A percentile compares a stretch with the other conserved stretches of the same genome.
Conservation (phyloP, 2,797 vertebrate genomes). For the Macropus fuliginosus region DNA sequence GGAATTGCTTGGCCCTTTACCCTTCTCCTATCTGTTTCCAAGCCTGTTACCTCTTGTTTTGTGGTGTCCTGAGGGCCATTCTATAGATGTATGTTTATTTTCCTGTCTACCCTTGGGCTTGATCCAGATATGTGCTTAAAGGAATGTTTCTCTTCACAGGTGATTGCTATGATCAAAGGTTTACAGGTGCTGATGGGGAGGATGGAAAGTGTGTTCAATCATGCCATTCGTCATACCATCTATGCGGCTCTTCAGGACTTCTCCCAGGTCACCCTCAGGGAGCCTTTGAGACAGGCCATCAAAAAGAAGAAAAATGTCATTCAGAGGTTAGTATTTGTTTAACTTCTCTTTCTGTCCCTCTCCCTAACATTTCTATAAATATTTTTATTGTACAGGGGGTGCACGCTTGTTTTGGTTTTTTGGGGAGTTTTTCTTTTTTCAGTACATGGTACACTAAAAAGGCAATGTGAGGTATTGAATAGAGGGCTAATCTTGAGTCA, state of each 20-base stretch:
- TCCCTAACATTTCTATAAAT: neutral
- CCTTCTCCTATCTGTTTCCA: neutral
- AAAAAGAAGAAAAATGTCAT: slow-evolving; percentile 99
- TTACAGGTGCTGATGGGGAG: slow-evolving; percentile 98
- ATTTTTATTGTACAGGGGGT: neutral
- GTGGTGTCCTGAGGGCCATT: neutral
- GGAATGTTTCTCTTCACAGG: slow-evolving; percentile 82
- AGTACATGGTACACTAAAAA: neutral
- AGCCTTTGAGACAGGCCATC: slow-evolving; percentile 96
- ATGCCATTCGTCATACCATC: slow-evolving; percentile 98
- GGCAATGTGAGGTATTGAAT: neutral
- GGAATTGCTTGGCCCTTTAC: neutral
- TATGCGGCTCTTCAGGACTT: slow-evolving; percentile 98
- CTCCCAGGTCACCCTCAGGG: slow-evolving; percentile 93
- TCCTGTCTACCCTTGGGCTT: neutral
- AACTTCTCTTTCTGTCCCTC: neutral
- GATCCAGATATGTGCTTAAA: neutral
- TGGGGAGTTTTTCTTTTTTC: neutral
- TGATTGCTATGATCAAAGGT: slow-evolving; percentile 99
- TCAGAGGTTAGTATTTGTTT: slow-evolving; percentile 89
- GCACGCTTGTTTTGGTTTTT: too few species aligned
- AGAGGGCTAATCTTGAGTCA: neutral
- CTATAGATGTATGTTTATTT: neutral
- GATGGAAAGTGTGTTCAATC: slow-evolving; percentile 99
- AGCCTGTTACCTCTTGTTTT: neutral